A percentile compares a stretch with the other conserved stretches of the same genome.
These are phyloP conservation scores for Amniataba percoides DNA, from an alignment of 2,797 vertebrate species.

Conservation along the genomic window DNA sequence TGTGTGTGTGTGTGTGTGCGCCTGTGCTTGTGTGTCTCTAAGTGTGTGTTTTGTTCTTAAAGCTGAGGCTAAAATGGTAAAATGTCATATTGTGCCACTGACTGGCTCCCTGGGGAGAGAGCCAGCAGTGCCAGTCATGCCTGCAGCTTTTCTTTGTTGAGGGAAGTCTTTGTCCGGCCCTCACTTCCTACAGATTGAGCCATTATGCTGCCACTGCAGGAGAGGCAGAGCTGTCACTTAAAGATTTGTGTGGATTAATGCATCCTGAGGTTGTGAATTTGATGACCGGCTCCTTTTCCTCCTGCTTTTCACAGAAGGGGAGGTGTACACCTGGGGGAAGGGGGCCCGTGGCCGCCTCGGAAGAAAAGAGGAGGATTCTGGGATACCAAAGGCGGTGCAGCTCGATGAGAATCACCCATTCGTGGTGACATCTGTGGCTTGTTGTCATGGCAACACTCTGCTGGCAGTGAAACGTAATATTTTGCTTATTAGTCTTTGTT, in stretches of 20 bases:
- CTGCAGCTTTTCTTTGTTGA: conserved; percentile 70
- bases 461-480: conserved; percentile 96
- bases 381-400: conserved; percentile 90
- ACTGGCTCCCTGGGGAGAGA: conserved; percentile 64
- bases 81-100: conserved; percentile 57
- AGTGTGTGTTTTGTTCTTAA: conserved; percentile 39
- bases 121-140: conserved; percentile 48
- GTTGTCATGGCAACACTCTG: conserved; percentile 98
- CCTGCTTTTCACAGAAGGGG: conserved; percentile 86
- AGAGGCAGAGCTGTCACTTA: conserved; percentile 57
- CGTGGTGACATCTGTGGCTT: conserved; percentile 94
- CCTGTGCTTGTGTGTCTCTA: conserved; percentile 1
- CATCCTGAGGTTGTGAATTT: conserved; percentile 39
- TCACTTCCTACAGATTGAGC: conserved; percentile 58
- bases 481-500: conserved; percentile 76
- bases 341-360: conserved; percentile 96
- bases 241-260: conserved; percentile 63
- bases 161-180: conserved; percentile 70
- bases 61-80: conserved; percentile 55
- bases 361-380: conserved; percentile 93
- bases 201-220: conserved; percentile 59
- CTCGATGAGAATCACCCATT: conserved; percentile 93
- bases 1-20: conserved; percentile 38
- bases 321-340: conserved; percentile 98
- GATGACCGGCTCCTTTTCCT: conserved; percentile 34